A percentile compares a stretch with the other conserved stretches of the same genome.
phyloP scores from a whole-genome alignment of 1,140 invertebrate genomes.

The Drosophila orosa region DNA sequence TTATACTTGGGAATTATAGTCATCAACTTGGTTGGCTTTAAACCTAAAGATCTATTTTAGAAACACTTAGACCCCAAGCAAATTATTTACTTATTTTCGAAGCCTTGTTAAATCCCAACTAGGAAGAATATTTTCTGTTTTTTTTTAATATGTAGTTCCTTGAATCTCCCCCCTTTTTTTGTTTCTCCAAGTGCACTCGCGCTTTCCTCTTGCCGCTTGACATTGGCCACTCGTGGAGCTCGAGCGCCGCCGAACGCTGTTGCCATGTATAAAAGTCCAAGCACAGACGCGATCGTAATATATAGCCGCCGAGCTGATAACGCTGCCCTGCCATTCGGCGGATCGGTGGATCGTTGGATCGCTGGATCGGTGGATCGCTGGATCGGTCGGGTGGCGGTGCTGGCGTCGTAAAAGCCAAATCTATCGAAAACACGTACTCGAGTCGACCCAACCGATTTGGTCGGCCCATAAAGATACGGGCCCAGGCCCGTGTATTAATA shows the following conservation, averaged over 20 bases:
- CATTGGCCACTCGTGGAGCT: slow-evolving; percentile 33
- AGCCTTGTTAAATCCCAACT: neutral
- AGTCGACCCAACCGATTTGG: slow-evolving; percentile 52
- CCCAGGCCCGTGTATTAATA: slow-evolving; percentile 39
- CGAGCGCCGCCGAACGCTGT: slow-evolving; percentile 21
- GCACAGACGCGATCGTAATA: slow-evolving; percentile 44
- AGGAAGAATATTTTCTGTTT: neutral
- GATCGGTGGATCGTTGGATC: neutral
- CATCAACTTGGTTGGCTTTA: neutral
- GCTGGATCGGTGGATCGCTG: slow-evolving; percentile 2
- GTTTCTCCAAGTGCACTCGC: slow-evolving; percentile 19
- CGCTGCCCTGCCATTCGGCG: slow-evolving; percentile 22
- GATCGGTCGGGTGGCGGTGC: slow-evolving; percentile 5
- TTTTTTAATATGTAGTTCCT: no score
- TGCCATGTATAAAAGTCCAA: slow-evolving; percentile 44
- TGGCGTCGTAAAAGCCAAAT: slow-evolving; percentile 68
- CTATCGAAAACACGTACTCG: slow-evolving; percentile 71
- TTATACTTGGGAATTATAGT: neutral
- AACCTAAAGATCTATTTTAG: neutral
- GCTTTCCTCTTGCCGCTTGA: slow-evolving; percentile 1
- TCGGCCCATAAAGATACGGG: slow-evolving; percentile 60
- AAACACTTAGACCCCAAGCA: neutral
- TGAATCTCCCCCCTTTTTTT: neutral
- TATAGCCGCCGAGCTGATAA: slow-evolving; percentile 38
- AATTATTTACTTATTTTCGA: neutral